Base-by-base conservation (phyloP, 2,888 invertebrate species). In the Clistopyga incitator region DNA sequence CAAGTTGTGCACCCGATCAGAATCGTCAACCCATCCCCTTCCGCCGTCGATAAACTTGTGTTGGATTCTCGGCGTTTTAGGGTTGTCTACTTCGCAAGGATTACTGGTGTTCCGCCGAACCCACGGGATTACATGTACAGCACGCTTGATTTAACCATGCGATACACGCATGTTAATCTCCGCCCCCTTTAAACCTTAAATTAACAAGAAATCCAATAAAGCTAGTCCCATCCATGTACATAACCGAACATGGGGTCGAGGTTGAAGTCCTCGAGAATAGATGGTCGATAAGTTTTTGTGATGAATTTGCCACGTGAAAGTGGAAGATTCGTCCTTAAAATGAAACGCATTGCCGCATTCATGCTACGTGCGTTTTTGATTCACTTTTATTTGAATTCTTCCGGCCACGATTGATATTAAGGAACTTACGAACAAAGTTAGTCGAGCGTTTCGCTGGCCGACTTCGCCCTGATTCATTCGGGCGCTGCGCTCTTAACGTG, bases 171-270 rank as follows among this genome's bases (percentile, higher is more conserved):
- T 18, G 64, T 29, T 54, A 45, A 54, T 50, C 34, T 42, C 34
- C 42, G 54, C 29, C 13, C 18, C 20, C 78, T 64, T 18, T 65
- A 65, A 42, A 64, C 42, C 52, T 61, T 45, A 20, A 65, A 78
- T 71, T 65, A 47, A 13, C 52, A 47, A 42, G 42, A 42, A 67
- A 71, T 71, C 38, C 61, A 20, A 47, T 70, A 64, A 64, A 42
- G 52, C 38, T 38, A 8, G 34, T 15, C 50, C 15, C 38, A 75
- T 23, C 15, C 52, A 64, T 25, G 50, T 23, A 13, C 42, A 1
- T 20, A 10, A 18, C 23, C n/a, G n/a, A 18, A 18, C 52, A 18
- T 34, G 3, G 25, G 68, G 34, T 68, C 34, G 29, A 50, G 18
- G 1, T 20, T 10, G 10, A 6, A 42, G 38, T 10, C 3, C 18